These are phyloP conservation scores for Lacerta bilineata DNA, from an alignment of 2,797 vertebrate genomes.

Conservation along the genomic window DNA sequence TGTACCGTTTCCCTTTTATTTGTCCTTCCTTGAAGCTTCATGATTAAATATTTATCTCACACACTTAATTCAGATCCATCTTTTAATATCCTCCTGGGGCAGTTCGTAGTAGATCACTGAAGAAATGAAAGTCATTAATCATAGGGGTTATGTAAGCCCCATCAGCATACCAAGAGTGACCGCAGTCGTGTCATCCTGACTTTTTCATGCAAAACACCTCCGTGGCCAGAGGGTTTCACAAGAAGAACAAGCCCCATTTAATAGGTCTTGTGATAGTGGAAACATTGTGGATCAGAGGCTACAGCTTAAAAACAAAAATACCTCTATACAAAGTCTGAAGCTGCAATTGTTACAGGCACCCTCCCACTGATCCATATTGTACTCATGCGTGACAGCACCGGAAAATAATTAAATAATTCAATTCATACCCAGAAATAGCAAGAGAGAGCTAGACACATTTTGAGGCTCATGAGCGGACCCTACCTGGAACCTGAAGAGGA, in stretches of 20 bases:
- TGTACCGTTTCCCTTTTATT: constrained; percentile 30
- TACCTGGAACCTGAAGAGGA: no score
- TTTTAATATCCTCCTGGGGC: constrained; percentile 47
- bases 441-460: no score
- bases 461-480: no score
- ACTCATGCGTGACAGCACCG: no score
- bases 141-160: constrained; percentile 37
- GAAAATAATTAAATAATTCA: no score
- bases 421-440: no score
- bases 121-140: constrained; percentile 45
- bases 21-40: background rate
- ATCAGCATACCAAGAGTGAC: background rate
- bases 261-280: background rate
- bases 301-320: constrained; percentile 21
- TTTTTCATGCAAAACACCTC: background rate
- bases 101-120: constrained; percentile 38
- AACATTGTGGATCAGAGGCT: background rate
- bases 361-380: no score
- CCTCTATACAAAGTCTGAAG: background rate
- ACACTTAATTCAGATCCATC: constrained; percentile 51
- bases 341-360: background rate
- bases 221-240: background rate
- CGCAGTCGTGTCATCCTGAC: background rate
- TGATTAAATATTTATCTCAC: constrained; percentile 51
- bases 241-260: background rate